Evolutionary conservation across 2,797 vertebrate genomes (phyloP), one percentile per base, ranked within the genome.

Genomic region (Rhynchonycteris naso): DNA sequence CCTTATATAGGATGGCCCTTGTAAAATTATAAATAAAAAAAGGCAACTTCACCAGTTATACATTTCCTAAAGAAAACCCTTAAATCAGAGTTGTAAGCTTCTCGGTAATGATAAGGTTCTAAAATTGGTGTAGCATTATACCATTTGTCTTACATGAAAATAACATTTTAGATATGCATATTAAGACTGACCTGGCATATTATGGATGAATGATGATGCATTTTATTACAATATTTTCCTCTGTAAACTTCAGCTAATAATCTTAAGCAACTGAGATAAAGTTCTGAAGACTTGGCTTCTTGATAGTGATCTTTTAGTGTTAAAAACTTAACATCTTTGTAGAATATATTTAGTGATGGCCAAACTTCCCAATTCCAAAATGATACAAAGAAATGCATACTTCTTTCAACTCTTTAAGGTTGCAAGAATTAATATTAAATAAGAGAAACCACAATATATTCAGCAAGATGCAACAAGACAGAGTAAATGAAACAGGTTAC

Each of bases 141-240:
- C 16, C 76, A 56, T 97, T 96, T 89, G 24, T 91, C 59, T 97
- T 93, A 95, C 43, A 63, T 85, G 30, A 93, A 95, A 96, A 58
- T 88, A 71, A 92, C 28, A 54, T 94, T 93, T 85, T 28, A 63
- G 30, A 90, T 24, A 38, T 80, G 28, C 96, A 61, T 76, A 54
- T 90, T 56, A 66, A 86, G 76, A 50, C 61, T 43, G 15, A 15
- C 35, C 54, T 89, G 86, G 22, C 10, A 50, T n/a, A 58, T 16
- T 72, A 89, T 66, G 47, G 19, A 90, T 66, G 47, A 16, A 90
- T 79, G 61, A 90, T 90, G 58, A 33, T 82, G 11, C 33, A 72
- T 75, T 43, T 92, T 89, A 92, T 91, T 90, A 47, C 7, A 69
- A 65, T 69, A 71, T 89, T 56, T 91, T 76, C n/a, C 28, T 59